Base-by-base conservation (phyloP, 2,797 vertebrate genomes). In the Acanthiza pusilla region DNA sequence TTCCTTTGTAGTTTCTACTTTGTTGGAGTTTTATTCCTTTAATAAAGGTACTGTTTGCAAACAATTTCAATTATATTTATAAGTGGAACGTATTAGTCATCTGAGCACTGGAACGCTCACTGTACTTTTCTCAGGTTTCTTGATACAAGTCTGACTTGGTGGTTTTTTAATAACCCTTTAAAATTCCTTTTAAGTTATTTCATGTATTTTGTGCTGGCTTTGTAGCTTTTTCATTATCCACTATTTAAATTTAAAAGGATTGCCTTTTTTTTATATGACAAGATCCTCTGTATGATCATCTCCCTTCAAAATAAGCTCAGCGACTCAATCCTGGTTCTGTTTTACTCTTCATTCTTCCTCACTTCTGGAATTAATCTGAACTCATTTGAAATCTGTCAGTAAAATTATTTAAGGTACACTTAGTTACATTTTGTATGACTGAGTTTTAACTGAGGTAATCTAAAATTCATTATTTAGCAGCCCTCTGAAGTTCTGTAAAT, bases 381-480 rank as follows among this genome's bases (percentile, higher is more conserved):
- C 27, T 73, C 10, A 63, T 91, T 66, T 96, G 34, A 91, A 91
- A 94, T 38, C 26, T 89, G 70, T 58, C 73, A 75, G 62, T 62
- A 88, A 92, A 95, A 88, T 86, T 91, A 92, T 96, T 94, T 89
- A 81, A 89, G 60, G 42, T 80, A 75, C 65, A 55, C 87, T 92
- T 79, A 73, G 55, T 65, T 92, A 77, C 45, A 84, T 89, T 92
- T 93, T 62, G 43, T 84, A 48, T 53, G 38, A 81, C 67, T 36
- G 86, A 85, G 34, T 89, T 93, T 92, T 89, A 92, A 87, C 88
- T 1, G 3, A 83, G 12, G 21, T 71, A 61, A 89, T 92, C 89
- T 91, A 88, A 93, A 96, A 89, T 71, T 81, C 76, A 54, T 93
- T 95, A 94, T 92, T 95, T 91, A 88, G 42, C 58, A 78, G 30